These are phyloP conservation scores for Platysteira castanea DNA, from an alignment of 2,113 vertebrate species.

Conservation along the genomic window DNA sequence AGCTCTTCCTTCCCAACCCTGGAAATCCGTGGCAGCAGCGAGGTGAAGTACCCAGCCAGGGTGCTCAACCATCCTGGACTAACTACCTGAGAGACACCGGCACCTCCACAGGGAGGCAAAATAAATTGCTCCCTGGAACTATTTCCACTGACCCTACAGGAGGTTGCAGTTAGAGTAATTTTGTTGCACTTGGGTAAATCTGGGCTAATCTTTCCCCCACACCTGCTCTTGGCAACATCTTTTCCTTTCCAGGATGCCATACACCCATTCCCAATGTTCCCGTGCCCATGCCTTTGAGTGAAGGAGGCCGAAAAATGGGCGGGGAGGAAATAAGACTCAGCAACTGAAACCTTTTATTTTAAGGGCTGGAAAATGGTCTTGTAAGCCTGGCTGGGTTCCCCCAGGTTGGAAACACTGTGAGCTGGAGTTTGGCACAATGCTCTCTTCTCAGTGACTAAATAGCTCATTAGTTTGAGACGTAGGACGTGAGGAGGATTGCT, in stretches of 20 bases:
- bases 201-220: not conserved
- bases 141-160: not conserved
- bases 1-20: not conserved
- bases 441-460: not conserved
- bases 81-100: not conserved
- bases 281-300: not conserved
- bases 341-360: not conserved
- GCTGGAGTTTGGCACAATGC: not conserved
- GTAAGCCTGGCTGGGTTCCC: not conserved
- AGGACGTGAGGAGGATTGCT: not conserved
- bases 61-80: not conserved
- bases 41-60: not conserved
- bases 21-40: not conserved
- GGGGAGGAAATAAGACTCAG: not conserved
- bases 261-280: not conserved
- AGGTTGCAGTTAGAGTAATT: not conserved
- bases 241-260: not conserved
- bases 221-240: not conserved
- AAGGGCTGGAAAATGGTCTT: not conserved
- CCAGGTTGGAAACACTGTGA: not conserved
- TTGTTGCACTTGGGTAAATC: not conserved
- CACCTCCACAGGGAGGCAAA: not conserved
- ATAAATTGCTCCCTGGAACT: not conserved
- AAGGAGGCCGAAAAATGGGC: not conserved
- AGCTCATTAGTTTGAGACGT: constrained; percentile 9